phyloP scores from a whole-genome alignment of 1,140 invertebrate genomes.

The Magallana ariakensis region DNA sequence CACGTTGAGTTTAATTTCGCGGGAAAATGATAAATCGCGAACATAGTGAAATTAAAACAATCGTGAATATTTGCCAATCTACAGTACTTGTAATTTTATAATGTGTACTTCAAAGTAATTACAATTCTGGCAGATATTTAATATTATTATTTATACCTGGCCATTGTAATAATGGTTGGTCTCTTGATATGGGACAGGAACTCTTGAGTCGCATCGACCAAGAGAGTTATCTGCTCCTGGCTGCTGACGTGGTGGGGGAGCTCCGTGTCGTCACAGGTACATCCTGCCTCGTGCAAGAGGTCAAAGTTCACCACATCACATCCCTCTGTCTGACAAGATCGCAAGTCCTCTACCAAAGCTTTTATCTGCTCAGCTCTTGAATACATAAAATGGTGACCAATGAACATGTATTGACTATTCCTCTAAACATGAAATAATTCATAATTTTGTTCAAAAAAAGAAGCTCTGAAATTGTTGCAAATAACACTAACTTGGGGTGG shows the following conservation, averaged over 20 bases:
- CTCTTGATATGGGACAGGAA: slow-evolving; percentile 85
- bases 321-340: neutral
- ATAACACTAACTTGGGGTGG: neutral
- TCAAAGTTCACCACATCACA: slow-evolving; percentile 83
- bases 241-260: slow-evolving; percentile 90
- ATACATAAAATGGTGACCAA: neutral
- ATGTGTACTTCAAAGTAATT: no score
- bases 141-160: slow-evolving; percentile 77
- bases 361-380: slow-evolving; percentile 58
- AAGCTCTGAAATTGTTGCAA: neutral
- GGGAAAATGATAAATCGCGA: no score
- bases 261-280: slow-evolving; percentile 89
- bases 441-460: no score
- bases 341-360: slow-evolving; percentile 50
- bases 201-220: slow-evolving; percentile 83
- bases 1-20: no score
- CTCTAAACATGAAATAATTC: no score
- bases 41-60: no score
- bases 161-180: slow-evolving; percentile 89
- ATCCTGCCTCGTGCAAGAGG: slow-evolving; percentile 88
- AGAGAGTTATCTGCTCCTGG: slow-evolving; percentile 84
- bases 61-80: no score
- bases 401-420: no score
- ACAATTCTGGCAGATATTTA: no score
- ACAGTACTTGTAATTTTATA: no score